Conservation (phyloP, 2,888 invertebrate species). For the Cataglyphis rosenhaueri region DNA sequence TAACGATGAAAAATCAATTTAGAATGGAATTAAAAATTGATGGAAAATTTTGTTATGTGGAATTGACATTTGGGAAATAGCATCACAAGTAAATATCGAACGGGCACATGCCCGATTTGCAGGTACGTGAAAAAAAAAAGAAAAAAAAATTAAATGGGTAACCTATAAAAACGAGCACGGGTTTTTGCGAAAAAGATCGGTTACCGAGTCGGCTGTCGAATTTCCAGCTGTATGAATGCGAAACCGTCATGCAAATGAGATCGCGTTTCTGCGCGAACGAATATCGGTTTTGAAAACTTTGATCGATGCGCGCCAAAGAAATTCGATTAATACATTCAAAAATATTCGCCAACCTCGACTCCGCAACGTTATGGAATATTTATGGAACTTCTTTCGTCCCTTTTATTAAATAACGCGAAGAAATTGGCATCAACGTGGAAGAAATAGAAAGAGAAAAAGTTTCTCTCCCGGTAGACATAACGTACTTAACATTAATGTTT, state of each 20-base stretch:
- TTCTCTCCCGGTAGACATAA: neutral
- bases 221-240: neutral
- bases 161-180: neutral
- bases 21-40: no score
- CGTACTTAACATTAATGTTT: constrained; percentile 16
- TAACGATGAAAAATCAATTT: neutral
- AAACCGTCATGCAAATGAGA: constrained; percentile 3
- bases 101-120: neutral
- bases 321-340: constrained; percentile 11
- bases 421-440: neutral
- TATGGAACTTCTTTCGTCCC: neutral
- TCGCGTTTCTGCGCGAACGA: neutral
- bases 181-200: neutral
- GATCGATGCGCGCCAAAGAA: constrained; percentile 10
- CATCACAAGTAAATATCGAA: neutral
- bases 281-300: neutral
- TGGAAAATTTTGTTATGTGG: neutral
- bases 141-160: neutral
- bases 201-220: neutral
- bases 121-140: neutral
- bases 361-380: neutral
- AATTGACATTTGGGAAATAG: neutral
- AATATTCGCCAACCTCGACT: constrained; percentile 1
- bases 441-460: neutral
- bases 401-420: neutral